Base-by-base conservation (phyloP, 2,797 vertebrate species). In the Tragelaphus oryx region DNA sequence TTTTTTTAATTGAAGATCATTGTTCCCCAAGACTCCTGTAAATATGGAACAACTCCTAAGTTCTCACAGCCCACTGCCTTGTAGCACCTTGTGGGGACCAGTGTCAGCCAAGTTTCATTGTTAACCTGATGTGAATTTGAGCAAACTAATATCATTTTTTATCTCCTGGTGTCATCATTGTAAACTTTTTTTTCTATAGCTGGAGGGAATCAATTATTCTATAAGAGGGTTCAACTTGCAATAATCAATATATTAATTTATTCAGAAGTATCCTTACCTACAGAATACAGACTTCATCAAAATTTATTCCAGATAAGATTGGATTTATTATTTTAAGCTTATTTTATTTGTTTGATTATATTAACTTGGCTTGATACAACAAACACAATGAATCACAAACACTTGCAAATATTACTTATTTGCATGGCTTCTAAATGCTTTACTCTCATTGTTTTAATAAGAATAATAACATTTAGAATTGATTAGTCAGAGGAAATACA, bases 281-380 rank as follows among this genome's bases (percentile, higher is more conserved):
- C 14, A 62, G 26, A 83, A 84, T 46, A 76, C 4, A 90, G 16
- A 59, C 22, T 3, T 2, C 24, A 83, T 7, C 26, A 18, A 88
- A 57, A 91, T 48, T 54, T 82, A 78, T 92, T 87, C 24, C 85
- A 94, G n/a, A 54, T n/a, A 85, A 48, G 17, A 37, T 79, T 76
- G 55, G 10, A 33, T 57, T 17, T n/a, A 41, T 68, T 13, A 16
- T 60, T 87, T 86, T 55, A 41, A 68, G 62, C 16, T 92, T 81
- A 44, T 89, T 89, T 78, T 71, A 22, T 83, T 86, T 59, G n/a
- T 82, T 90, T 74, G 17, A 46, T 88, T 60, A 54, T 78, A 33
- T 52, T 60, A 55, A 84, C 18, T 76, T 59, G 81, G 59, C 41
- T 75, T 87, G 28, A n/a, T 79, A 44, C 41, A 79, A 52, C 16